Evolutionary conservation across 2,113 vertebrate genomes (phyloP), one percentile per base, ranked within the genome.

Genomic region (Odobenus rosmarus): DNA sequence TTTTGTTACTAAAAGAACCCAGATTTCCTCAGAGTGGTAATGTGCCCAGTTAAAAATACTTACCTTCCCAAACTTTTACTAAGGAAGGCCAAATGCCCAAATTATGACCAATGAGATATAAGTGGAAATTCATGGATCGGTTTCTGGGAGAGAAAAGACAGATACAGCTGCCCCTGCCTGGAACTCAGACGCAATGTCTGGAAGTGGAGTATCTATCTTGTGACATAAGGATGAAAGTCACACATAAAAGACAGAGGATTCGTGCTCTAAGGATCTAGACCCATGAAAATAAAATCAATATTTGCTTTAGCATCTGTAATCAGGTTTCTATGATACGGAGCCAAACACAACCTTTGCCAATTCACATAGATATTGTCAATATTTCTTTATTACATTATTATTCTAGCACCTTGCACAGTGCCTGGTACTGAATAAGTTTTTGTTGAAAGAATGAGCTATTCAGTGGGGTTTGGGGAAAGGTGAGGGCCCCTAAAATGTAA

Each of bases 251-350:
- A 80, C 28, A n/a, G n/a, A 92, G 46, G 53, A 33, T 24, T 18
- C 7, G 16, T 51, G 13, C 61, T 61, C 57, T 7, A 16, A 72
- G 64, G 33, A 72, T 24, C 31, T 10, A 42, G 23, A 36, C 28
- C 23, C 33, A 33, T 21, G 18, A 82, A 83, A 80, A 76, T 16
- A 55, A 82, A 88, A 72, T 53, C 82, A 91, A 74, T 84, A 85
- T 97, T 96, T 97, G 81, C 21, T 93, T 88, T 42, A 82, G 95
- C 13, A n/a, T 16, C 81, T 76, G n/a, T 81, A 46, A 74, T 94
- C 71, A 64, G 26, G 57, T 84, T 94, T 88, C 76, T 81, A 5
- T 59, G 71, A 23, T 13, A 59, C 16, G 62, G 1, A 61, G 69
- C 12, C 23, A 81, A 89, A 64, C 18, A 55, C 23, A 59, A 36